phyloP scores from a whole-genome alignment of 2,888 invertebrate genomes.

The Diarsia rubi region DNA sequence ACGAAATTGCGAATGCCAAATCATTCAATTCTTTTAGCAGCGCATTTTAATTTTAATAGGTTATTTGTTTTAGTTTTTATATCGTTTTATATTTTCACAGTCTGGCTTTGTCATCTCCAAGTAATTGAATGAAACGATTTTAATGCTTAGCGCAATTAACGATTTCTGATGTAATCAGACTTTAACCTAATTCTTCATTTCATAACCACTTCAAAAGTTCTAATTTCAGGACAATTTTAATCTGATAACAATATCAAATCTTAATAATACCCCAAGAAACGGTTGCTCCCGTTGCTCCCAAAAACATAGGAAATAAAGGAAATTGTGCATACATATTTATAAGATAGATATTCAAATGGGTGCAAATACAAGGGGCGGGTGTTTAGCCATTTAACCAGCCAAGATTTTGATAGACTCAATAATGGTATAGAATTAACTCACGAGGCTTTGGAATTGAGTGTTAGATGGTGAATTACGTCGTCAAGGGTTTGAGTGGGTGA shows the following conservation, averaged over 20 bases:
- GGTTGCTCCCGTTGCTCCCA: conserved; percentile 8
- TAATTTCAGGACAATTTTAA: conserved; percentile 21
- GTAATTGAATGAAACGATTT: neutral
- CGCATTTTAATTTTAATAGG: neutral
- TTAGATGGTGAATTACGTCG: conserved; percentile 9
- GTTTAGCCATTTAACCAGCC: conserved; percentile 67
- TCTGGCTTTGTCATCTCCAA: neutral
- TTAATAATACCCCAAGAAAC: conserved; percentile 24
- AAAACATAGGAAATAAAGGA: conserved; percentile 64
- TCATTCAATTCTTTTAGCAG: neutral
- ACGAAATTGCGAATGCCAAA: no score
- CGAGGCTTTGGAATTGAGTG: conserved; percentile 31
- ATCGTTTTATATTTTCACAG: neutral
- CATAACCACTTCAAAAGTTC: neutral
- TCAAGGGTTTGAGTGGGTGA: conserved; percentile 15
- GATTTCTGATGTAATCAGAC: neutral
- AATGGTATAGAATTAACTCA: conserved; percentile 50
- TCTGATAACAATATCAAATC: conserved; percentile 34
- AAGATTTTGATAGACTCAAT: conserved; percentile 60
- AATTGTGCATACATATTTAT: conserved; percentile 72
- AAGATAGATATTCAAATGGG: conserved; percentile 75
- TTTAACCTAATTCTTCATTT: neutral
- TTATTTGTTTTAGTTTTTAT: neutral
- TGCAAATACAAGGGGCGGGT: conserved; percentile 68
- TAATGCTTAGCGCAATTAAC: neutral